Evolutionary conservation across 2,797 vertebrate genomes (phyloP), one percentile per base, ranked within the genome.

Genomic region (Ptychobarbus kaznakovi): DNA sequence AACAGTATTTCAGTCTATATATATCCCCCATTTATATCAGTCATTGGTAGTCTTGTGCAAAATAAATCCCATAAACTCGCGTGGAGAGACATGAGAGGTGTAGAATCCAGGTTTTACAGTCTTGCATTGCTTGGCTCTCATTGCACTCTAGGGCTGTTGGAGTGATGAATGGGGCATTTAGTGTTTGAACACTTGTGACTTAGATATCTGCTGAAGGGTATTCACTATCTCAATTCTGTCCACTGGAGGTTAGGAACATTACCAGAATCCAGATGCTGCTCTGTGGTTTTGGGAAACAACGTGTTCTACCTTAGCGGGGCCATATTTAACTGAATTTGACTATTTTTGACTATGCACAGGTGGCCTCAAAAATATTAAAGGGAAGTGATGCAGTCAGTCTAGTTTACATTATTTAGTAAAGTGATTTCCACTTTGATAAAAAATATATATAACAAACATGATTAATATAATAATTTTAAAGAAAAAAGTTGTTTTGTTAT

Each of bases 101-200:
- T 12, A 28, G 42, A 85, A 73, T 85, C 77, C 42, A 74, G 83
- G 42, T 85, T 85, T 83, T 84, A 51, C 61, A 40, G 44, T 77
- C 42, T 69, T 56, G 46, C 7, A 6, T 75, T 49, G 3, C 20
- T 6, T 20, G 20, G 76, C 18, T 85, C 63, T 42, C 25, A 22
- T 42, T 61, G 53, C 9, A 15, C 69, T 80, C 40, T 61, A 9
- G 42, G 38, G 69, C 51, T 28, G 25, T 32, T 40, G 72, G 16
- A 58, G 63, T 88, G 88, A 89, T 89, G 56, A 83, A 89, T 87
- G 83, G 82, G 56, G 75, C 51, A 75, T 84, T 84, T 86, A 86
- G 69, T 65, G 18, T 72, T 82, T 75, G 72, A 53, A 42, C 75
- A 73, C 53, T 25, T 58, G 78, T 85, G 78, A 76, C 80, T 77